These are phyloP conservation scores for Bradynema listronoti DNA, from an alignment of 1,140 invertebrate genomes.

Conservation along the genomic window DNA sequence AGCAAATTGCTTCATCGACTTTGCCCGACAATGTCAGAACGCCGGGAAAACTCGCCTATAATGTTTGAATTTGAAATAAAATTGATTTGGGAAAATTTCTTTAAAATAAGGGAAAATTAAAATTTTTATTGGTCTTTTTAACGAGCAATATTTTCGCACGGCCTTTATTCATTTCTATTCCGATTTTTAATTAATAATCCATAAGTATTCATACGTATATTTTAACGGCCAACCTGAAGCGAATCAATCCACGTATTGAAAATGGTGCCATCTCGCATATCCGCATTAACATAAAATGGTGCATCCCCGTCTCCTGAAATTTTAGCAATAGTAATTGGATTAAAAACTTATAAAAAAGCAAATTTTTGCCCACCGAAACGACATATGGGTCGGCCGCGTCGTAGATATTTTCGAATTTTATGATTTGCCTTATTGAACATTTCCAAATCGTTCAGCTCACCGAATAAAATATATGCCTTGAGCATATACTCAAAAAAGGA, in stretches of 20 bases:
- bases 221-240: conserved; percentile 64
- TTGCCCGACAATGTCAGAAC: conserved; percentile 66
- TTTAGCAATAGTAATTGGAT: conserved; percentile 23
- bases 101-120: conserved; percentile 65
- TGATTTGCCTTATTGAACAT: conserved; percentile 67
- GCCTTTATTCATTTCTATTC: too few species aligned
- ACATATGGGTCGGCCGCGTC: conserved; percentile 63
- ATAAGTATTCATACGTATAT: too few species aligned
- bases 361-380: conserved; percentile 18
- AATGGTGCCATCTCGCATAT: conserved; percentile 67
- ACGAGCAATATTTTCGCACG: too few species aligned
- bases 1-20: conserved; percentile 69
- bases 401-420: conserved; percentile 65
- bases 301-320: conserved; percentile 63
- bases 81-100: too few species aligned
- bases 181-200: too few species aligned
- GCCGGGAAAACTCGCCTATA: conserved; percentile 51
- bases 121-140: too few species aligned
- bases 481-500: conserved; percentile 69
- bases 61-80: too few species aligned
- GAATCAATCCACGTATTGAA: conserved; percentile 68
- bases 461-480: conserved; percentile 68
- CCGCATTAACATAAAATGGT: conserved; percentile 69
- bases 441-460: conserved; percentile 62
- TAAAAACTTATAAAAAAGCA: conserved; percentile 1